A percentile compares a stretch with the other conserved stretches of the same genome.
Conservation (phyloP, 2,797 vertebrate genomes). For the Meriones psammophilus region DNA sequence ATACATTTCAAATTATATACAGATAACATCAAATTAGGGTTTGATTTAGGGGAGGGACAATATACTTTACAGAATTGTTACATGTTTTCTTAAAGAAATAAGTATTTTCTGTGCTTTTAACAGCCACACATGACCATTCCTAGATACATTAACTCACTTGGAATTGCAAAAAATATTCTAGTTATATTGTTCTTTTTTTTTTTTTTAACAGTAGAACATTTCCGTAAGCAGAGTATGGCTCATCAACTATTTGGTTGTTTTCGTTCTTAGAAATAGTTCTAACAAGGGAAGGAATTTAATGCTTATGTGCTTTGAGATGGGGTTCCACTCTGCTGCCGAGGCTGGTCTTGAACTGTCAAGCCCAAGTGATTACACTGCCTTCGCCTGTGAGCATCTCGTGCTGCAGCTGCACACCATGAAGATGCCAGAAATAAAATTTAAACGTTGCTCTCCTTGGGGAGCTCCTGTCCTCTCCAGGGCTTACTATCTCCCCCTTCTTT, state of each 20-base stretch:
- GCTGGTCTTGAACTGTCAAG: neutral
- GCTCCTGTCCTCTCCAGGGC: no score
- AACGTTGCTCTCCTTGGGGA: no score
- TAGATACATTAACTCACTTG: neutral
- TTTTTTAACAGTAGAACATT: neutral
- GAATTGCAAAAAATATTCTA: neutral
- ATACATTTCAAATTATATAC: no score
- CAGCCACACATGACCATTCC: no score
- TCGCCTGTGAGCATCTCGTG: neutral
- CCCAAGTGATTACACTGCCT: neutral
- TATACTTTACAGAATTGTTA: no score
- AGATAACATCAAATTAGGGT: no score
- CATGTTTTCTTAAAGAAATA: no score
- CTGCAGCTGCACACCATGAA: no score
- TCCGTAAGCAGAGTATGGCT: neutral
- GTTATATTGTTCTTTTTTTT: neutral
- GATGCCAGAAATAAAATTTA: neutral
- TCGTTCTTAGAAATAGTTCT: neutral
- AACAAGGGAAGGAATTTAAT: neutral
- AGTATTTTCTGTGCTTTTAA: no score
- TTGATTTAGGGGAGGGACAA: no score
- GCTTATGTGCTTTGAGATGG: neutral
- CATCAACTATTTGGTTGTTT: neutral
- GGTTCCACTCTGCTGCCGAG: neutral
- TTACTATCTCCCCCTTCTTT: no score